Evolutionary conservation across 2,888 invertebrate genomes (phyloP).

Genomic region (Drosophila colorata): DNA sequence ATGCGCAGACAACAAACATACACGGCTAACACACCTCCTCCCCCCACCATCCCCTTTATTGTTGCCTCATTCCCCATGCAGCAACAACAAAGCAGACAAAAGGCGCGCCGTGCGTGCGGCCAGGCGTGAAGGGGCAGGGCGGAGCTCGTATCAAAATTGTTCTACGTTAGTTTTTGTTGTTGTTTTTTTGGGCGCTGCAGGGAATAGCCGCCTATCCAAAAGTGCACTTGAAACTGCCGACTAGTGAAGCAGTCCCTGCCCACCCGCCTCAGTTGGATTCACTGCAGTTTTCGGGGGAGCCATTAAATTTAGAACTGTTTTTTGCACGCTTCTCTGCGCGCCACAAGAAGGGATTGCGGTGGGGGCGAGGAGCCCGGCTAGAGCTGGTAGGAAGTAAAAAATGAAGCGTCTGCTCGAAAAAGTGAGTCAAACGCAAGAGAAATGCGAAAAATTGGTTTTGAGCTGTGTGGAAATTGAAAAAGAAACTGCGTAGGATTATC

Average conservation of each 20-base stretch:
- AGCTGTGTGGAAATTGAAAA: neutral
- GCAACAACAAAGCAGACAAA: constrained; percentile 58
- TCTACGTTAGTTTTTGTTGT: constrained; percentile 22
- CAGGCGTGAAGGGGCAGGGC: constrained; percentile 53
- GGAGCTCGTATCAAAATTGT: constrained; percentile 43
- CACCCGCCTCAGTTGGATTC: constrained; percentile 49
- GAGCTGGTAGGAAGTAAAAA: constrained; percentile 50
- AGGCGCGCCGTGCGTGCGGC: constrained; percentile 71
- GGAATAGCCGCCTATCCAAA: constrained; percentile 56
- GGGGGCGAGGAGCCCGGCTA: constrained; percentile 53
- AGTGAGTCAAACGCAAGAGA: constrained; percentile 19
- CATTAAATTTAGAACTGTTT: constrained; percentile 72
- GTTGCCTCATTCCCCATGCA: neutral
- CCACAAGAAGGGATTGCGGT: constrained; percentile 16
- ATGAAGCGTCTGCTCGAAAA: constrained; percentile 61
- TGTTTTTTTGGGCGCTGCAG: constrained; percentile 32
- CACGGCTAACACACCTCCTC: constrained; percentile 10
- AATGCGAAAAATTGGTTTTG: too few species aligned
- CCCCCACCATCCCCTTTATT: neutral
- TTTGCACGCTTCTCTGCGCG: constrained; percentile 73
- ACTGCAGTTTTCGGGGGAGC: constrained; percentile 68
- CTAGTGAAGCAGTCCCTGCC: constrained; percentile 8
- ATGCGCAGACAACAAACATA: constrained; percentile 58
- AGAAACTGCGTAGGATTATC: constrained; percentile 2
- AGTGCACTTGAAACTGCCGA: constrained; percentile 72